Percentiles rank a stretch among this genome's conserved stretches.
Evolutionary conservation across 2,888 invertebrate species (phyloP).

Genomic region (Thecocarcelia acutangulata): DNA sequence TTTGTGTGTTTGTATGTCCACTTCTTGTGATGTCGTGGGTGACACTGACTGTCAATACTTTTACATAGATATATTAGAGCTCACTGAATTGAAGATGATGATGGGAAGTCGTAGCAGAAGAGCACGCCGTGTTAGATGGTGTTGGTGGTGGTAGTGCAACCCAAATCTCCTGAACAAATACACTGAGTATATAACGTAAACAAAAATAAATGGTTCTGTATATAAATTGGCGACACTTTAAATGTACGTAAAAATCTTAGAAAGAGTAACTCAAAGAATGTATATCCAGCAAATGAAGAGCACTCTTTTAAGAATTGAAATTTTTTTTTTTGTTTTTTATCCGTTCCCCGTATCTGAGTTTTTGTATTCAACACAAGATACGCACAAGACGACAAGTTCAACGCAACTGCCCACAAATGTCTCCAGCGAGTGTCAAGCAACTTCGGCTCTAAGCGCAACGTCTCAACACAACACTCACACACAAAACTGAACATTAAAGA

Average conservation of each 20-base stretch:
- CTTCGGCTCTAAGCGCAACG: constrained; percentile 68
- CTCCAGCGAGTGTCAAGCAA: constrained; percentile 72
- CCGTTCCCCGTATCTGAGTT: constrained; percentile 57
- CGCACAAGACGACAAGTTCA: constrained; percentile 80
- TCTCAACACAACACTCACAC: constrained; percentile 49
- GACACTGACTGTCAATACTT: constrained; percentile 78
- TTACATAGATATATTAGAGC: constrained; percentile 70
- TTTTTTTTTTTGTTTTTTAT: constrained; percentile 36
- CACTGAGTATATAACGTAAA: constrained; percentile 43
- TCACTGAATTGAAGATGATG: constrained; percentile 55
- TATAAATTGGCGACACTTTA: constrained; percentile 64
- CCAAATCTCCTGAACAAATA: constrained; percentile 12
- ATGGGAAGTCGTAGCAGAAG: constrained; percentile 50
- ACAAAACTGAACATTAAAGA: constrained; percentile 13
- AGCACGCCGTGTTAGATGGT: constrained; percentile 62
- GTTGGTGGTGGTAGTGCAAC: constrained; percentile 55
- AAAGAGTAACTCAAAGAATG: constrained; percentile 59
- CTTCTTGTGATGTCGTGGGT: constrained; percentile 79
- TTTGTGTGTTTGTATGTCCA: constrained; percentile 72
- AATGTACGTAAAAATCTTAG: constrained; percentile 28
- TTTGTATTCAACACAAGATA: constrained; percentile 68
- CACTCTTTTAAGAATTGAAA: constrained; percentile 31
- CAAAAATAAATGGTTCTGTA: constrained; percentile 39
- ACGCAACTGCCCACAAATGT: constrained; percentile 79
- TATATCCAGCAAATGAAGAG: constrained; percentile 54